phyloP scores from a whole-genome alignment of 1,140 invertebrate species.

The Polypedilum pembai region DNA sequence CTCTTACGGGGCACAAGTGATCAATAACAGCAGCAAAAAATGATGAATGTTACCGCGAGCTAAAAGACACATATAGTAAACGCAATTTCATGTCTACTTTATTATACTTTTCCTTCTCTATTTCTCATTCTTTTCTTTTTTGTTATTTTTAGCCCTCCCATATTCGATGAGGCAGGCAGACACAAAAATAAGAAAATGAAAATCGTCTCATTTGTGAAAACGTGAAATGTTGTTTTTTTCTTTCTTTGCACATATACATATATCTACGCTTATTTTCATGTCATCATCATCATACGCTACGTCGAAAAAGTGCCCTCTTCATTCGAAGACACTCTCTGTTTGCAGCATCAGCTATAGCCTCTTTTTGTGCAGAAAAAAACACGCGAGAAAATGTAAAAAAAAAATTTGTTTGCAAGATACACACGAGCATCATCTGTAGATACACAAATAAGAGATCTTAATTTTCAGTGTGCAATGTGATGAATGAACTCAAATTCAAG shows the following conservation, averaged over 20 bases:
- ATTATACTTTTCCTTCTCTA: not conserved
- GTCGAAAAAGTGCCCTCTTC: conserved; percentile 8
- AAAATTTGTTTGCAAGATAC: not conserved
- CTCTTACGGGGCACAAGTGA: too few relatives aligned
- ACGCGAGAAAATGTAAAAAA: too few relatives aligned
- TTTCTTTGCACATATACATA: too few relatives aligned
- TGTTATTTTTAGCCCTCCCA: not conserved
- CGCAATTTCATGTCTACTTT: not conserved
- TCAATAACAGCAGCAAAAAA: not conserved
- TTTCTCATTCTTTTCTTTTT: not conserved
- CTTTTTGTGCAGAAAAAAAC: not conserved
- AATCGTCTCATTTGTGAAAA: conserved; percentile 12
- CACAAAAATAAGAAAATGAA: not conserved
- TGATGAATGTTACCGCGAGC: conserved; percentile 2
- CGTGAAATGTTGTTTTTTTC: not conserved
- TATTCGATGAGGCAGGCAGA: conserved; percentile 10
- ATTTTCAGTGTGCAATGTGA: not conserved
- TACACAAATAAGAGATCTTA: not conserved
- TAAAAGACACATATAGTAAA: not conserved
- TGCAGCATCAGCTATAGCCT: not conserved
- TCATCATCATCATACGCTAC: conserved; percentile 16
- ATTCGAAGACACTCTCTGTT: not conserved
- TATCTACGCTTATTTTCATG: not conserved
- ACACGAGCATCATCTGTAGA: not conserved
- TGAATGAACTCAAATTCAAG: not conserved